These are phyloP conservation scores for Accipiter cooperii DNA, from an alignment of 2,113 vertebrate species.

Conservation along the genomic window DNA sequence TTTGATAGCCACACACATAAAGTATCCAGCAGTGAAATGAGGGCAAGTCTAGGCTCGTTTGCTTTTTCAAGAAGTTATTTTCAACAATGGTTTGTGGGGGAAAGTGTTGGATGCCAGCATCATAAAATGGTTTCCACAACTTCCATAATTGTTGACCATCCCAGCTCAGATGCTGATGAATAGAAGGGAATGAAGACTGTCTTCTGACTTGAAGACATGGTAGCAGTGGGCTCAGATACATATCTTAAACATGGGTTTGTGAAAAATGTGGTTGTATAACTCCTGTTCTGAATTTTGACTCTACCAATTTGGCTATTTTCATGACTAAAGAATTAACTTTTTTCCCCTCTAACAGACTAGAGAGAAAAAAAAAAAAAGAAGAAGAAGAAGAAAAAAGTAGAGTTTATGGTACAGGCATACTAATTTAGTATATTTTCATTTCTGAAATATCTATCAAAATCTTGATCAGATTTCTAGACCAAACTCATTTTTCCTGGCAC, in stretches of 20 bases:
- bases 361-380: not conserved
- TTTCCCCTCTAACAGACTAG: not conserved
- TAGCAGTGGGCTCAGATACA: not conserved
- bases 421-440: not conserved
- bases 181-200: not conserved
- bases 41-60: not conserved
- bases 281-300: not conserved
- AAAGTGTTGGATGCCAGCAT: not conserved
- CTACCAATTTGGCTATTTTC: not conserved
- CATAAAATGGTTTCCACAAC: accelerated
- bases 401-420: not conserved
- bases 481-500: not conserved
- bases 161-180: not conserved
- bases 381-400: not conserved
- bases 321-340: not conserved
- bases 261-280: not conserved
- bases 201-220: not conserved
- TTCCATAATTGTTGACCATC: not conserved
- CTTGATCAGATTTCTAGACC: not conserved
- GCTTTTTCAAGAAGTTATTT: not conserved
- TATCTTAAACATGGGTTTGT: not conserved
- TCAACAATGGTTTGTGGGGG: not conserved
- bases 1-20: not conserved
- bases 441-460: not conserved
- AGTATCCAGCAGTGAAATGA: not conserved